These are phyloP conservation scores for Serilophus lunatus DNA, from an alignment of 2,113 vertebrate species.

Conservation along the genomic window DNA sequence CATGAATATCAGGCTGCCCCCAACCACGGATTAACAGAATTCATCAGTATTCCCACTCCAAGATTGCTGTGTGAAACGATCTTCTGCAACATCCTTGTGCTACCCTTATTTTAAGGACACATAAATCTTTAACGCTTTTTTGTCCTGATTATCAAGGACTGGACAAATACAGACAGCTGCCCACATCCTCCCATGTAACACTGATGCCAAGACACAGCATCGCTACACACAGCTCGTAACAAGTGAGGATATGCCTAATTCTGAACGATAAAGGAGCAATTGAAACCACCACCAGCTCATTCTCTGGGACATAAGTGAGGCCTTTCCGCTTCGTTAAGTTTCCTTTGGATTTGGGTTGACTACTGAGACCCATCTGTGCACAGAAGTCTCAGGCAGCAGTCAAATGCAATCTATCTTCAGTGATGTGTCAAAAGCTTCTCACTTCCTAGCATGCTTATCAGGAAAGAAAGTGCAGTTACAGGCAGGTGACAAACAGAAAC, in stretches of 20 bases:
- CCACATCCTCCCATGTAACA: background rate
- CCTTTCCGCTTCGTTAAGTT: slow-evolving; percentile 12
- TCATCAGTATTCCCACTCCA: background rate
- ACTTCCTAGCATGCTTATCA: background rate
- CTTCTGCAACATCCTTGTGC: background rate
- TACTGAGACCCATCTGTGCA: slow-evolving; percentile 17
- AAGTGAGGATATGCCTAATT: background rate
- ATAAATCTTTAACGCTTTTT: background rate
- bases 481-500: background rate
- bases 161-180: background rate
- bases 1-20: background rate
- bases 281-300: background rate
- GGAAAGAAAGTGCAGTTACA: background rate
- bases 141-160: background rate
- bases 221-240: background rate
- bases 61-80: background rate
- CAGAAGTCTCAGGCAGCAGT: slow-evolving; percentile 26
- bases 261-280: background rate
- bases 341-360: slow-evolving; percentile 32
- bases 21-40: background rate
- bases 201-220: background rate
- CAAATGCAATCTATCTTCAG: background rate
- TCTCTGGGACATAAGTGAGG: slow-evolving; percentile 8
- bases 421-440: slow-evolving; percentile 21
- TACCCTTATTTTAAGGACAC: background rate